Conservation (phyloP, 2,797 vertebrate species). For the Etheostoma perlongum region DNA sequence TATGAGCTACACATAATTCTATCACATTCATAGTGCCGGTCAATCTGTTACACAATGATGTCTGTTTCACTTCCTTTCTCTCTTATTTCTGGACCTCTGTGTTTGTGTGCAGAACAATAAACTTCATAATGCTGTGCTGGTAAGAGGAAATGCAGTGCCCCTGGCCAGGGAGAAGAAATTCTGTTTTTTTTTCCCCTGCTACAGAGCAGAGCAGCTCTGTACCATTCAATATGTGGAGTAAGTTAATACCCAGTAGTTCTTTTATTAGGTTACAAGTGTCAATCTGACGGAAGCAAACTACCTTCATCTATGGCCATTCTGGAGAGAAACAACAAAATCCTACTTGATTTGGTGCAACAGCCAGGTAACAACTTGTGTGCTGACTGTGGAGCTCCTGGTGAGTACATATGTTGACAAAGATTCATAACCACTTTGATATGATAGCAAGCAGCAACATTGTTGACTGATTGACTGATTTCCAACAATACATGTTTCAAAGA, state of each 20-base stretch:
- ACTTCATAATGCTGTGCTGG: constrained; percentile 58
- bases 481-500: background rate
- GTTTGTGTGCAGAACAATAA: constrained; percentile 80
- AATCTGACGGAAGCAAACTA: constrained; percentile 29
- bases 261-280: constrained; percentile 37
- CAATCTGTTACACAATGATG: constrained; percentile 33
- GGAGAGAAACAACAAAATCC: constrained; percentile 88
- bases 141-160: constrained; percentile 75
- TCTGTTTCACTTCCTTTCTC: constrained; percentile 81
- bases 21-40: constrained; percentile 10
- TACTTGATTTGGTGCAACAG: constrained; percentile 84
- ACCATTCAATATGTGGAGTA: background rate
- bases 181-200: constrained; percentile 39
- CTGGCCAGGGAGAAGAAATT: constrained; percentile 26
- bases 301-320: constrained; percentile 78
- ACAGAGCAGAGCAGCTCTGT: constrained; percentile 17
- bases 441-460: background rate
- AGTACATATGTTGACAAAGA: constrained; percentile 51
- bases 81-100: constrained; percentile 75
- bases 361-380: constrained; percentile 87
- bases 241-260: constrained; percentile 34
- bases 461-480: constrained; percentile 1
- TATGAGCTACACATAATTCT: background rate
- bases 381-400: constrained; percentile 90
- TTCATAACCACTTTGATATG: background rate